Evolutionary conservation across 2,888 invertebrate genomes (phyloP).

Genomic region (Folsomia candida): DNA sequence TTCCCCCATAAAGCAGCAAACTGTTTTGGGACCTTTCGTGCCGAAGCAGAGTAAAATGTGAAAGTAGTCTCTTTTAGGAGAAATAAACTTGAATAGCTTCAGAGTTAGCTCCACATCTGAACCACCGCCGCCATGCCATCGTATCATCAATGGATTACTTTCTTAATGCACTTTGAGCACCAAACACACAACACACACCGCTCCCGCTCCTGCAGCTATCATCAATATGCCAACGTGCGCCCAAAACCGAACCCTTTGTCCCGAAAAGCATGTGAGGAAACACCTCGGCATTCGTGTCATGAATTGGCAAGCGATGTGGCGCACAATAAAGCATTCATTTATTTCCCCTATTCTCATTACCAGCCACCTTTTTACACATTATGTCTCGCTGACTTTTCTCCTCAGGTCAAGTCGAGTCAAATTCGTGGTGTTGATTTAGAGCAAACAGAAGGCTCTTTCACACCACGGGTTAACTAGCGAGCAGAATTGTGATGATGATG

Average conservation of each 20-base stretch:
- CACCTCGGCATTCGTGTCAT: background rate
- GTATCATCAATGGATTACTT: slow-evolving; percentile 1
- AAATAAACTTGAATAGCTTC: background rate
- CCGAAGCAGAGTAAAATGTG: background rate
- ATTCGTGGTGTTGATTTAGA: background rate
- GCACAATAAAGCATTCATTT: background rate
- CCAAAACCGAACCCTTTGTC: background rate
- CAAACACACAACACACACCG: too few relatives aligned
- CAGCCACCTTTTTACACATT: background rate
- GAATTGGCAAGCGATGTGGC: background rate
- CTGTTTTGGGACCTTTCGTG: slow-evolving; percentile 2
- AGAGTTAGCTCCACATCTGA: background rate
- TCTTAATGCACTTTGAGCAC: background rate
- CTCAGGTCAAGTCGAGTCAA: background rate
- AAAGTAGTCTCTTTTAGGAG: background rate
- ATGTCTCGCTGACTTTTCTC: background rate
- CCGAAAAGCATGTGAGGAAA: background rate
- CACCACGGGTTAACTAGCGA: too few relatives aligned
- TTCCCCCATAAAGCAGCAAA: background rate
- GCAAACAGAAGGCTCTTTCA: background rate
- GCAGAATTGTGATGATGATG: background rate
- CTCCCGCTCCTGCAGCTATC: too few relatives aligned
- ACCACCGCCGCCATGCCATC: background rate
- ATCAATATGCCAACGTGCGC: background rate
- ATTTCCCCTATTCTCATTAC: background rate